These are phyloP conservation scores for Eupithecia tripunctaria DNA, from an alignment of 2,888 invertebrate genomes.

Conservation along the genomic window DNA sequence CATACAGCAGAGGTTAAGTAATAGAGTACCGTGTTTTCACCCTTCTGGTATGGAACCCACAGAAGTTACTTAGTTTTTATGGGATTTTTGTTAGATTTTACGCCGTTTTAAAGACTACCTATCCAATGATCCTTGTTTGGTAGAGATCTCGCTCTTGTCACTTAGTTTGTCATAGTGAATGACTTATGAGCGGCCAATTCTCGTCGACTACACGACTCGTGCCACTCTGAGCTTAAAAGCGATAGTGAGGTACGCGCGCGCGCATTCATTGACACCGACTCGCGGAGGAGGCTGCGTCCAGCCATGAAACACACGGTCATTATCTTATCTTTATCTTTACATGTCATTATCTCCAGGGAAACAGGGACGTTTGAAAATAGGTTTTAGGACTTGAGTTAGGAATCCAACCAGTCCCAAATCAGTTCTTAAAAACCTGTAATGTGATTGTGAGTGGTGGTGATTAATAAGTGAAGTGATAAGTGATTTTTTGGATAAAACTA, in stretches of 20 bases:
- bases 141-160: too few species aligned
- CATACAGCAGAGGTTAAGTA: too few species aligned
- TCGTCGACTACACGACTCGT: constrained; percentile 11
- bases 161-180: neutral
- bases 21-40: too few species aligned
- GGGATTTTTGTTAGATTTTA: neutral
- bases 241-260: constrained; percentile 33
- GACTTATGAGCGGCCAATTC: constrained; percentile 23
- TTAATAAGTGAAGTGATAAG: neutral
- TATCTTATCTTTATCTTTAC: constrained; percentile 21
- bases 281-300: constrained; percentile 26
- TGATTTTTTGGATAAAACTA: neutral
- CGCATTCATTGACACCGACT: constrained; percentile 38
- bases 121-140: too few species aligned
- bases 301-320: constrained; percentile 42
- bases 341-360: neutral
- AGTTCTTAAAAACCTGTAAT: neutral
- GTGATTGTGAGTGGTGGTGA: neutral
- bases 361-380: neutral
- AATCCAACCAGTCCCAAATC: neutral
- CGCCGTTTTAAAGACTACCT: neutral
- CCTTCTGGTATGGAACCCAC: too few species aligned
- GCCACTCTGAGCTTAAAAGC: constrained; percentile 40
- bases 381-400: neutral
- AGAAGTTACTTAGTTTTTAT: too few species aligned